Evolutionary conservation across 2,113 vertebrate genomes (phyloP), one percentile per base, ranked within the genome.

Genomic region (Cottus gobio): DNA sequence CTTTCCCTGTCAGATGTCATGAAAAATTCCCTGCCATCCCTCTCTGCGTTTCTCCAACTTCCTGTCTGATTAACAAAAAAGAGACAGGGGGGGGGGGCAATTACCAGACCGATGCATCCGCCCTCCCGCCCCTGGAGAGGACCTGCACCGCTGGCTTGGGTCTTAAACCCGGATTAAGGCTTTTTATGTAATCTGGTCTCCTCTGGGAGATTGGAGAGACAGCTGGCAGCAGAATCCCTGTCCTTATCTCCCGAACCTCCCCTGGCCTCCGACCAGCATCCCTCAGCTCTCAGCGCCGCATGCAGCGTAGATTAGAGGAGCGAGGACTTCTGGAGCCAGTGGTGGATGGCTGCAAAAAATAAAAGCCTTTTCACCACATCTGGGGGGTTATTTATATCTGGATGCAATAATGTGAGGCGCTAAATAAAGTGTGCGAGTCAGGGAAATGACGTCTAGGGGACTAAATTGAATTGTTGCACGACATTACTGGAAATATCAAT

Each of bases 1-100:
- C 94, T 98, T 99, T 96, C 95, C 88, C 92, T 83, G 87, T 95
- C 95, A 94, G 91, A 96, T 95, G 92, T 92, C 90, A 93, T 77
- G 83, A 92, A 89, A 90, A 71, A 92, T 90, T 86, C 85, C 75
- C 85, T 60, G 66, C 77, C 66, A 36, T 71, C 78, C 46, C 76
- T 89, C 57, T 71, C 42, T 22, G 39, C 8, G 74, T 60, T 54
- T 58, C 63, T 39, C 74, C n/a, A 73, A 88, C 87, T 85, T 90
- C 77, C 83, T 81, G 74, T 31, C 77, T 62, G 83, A 80, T 75
- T 73, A 77, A 61, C 82, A 74, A 50, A 78, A 74, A 50, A 78
- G 56, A 61, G 1, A 75, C 26, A 24, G 54, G 2, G 11, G 44
- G 52, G 64, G 44, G 58, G 64, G 39, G 20, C 18, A 30, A 13